These are phyloP conservation scores for Archegozetes longisetosus DNA, from an alignment of 1,140 invertebrate species.

Conservation along the genomic window DNA sequence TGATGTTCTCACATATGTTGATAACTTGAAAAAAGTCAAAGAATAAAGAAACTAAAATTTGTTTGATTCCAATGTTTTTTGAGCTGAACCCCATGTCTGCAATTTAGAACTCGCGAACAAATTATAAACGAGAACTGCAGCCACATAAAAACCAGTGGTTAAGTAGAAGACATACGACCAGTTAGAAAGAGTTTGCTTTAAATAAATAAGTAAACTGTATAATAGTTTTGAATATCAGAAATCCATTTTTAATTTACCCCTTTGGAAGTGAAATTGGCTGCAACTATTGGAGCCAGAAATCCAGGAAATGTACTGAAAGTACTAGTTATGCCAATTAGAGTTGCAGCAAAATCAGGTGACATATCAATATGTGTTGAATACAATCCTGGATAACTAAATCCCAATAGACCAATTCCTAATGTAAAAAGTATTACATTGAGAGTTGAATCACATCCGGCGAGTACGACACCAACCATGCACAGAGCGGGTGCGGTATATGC, in stretches of 20 bases:
- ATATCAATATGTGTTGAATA: slow-evolving; percentile 20
- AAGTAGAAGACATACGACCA: slow-evolving; percentile 73
- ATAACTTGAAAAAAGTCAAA: too few relatives aligned
- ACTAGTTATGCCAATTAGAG: slow-evolving; percentile 27
- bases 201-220: slow-evolving; percentile 22
- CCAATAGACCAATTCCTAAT: slow-evolving; percentile 20
- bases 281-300: slow-evolving; percentile 23
- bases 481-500: slow-evolving; percentile 42
- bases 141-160: slow-evolving; percentile 50
- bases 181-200: slow-evolving; percentile 54
- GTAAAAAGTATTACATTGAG: slow-evolving; percentile 9
- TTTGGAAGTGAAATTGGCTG: slow-evolving; percentile 18
- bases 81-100: slow-evolving; percentile 15
- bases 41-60: too few relatives aligned
- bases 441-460: slow-evolving; percentile 42
- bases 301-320: slow-evolving; percentile 25
- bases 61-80: too few relatives aligned
- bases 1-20: too few relatives aligned
- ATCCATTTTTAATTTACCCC: slow-evolving; percentile 17
- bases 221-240: too few relatives aligned
- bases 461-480: slow-evolving; percentile 50
- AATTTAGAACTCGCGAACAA: slow-evolving; percentile 19
- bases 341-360: slow-evolving; percentile 20
- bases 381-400: slow-evolving; percentile 8
- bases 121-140: slow-evolving; percentile 56